Percentiles rank a stretch among this genome's conserved stretches.
Conservation (phyloP, 2,888 invertebrate genomes). For the Cerastoderma edule region DNA sequence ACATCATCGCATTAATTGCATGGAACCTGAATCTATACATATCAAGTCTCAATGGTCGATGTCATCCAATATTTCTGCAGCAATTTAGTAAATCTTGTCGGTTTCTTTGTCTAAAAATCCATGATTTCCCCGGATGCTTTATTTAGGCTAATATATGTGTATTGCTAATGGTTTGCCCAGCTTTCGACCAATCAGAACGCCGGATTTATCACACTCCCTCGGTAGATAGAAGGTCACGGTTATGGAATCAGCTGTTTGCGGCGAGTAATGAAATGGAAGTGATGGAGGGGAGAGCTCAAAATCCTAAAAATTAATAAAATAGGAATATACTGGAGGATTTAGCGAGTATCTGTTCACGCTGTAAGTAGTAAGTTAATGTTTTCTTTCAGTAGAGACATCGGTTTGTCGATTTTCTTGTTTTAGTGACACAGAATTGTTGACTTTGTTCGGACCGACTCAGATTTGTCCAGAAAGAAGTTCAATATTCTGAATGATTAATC, state of each 20-base stretch:
- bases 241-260: slow-evolving; percentile 64
- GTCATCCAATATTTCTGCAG: slow-evolving; percentile 51
- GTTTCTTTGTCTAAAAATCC: slow-evolving; percentile 48
- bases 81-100: slow-evolving; percentile 9
- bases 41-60: slow-evolving; percentile 4
- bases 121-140: slow-evolving; percentile 40
- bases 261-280: slow-evolving; percentile 42
- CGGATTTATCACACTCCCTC: slow-evolving; percentile 55
- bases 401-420: too few species aligned
- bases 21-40: neutral
- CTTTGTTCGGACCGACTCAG: neutral
- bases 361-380: too few species aligned
- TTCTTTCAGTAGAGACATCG: too few species aligned
- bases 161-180: slow-evolving; percentile 55
- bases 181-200: slow-evolving; percentile 54
- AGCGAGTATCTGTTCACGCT: too few species aligned
- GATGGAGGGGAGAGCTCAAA: slow-evolving; percentile 30
- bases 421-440: neutral
- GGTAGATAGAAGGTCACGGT: slow-evolving; percentile 53
- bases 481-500: slow-evolving; percentile 14
- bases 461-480: slow-evolving; percentile 35
- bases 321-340: too few species aligned
- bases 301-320: slow-evolving; percentile 11
- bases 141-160: slow-evolving; percentile 63
- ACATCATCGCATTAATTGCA: slow-evolving; percentile 45